Evolutionary conservation across 2,888 invertebrate genomes (phyloP).

Genomic region (Deilephila elpenor): DNA sequence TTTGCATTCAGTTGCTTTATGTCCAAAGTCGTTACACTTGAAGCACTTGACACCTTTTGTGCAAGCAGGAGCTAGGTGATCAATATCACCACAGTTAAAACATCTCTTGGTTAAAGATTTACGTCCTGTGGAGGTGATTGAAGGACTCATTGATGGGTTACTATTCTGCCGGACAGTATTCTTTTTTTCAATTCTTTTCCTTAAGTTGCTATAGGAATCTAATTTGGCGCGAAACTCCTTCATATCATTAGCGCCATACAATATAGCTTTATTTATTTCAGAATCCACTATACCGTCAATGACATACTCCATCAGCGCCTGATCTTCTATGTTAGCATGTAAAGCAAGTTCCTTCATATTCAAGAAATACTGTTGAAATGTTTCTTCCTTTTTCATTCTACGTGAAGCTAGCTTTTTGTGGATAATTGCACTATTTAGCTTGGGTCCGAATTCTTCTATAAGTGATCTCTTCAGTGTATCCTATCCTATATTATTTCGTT

Average conservation of each 20-base stretch:
- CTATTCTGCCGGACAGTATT: too few species aligned
- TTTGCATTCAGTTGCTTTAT: not conserved
- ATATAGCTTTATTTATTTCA: conserved; percentile 41
- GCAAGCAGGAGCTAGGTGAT: conserved; percentile 37
- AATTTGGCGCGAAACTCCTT: conserved; percentile 42
- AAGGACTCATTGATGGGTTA: not conserved
- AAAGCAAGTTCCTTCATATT: conserved; percentile 59
- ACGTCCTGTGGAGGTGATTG: not conserved
- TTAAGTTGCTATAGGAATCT: conserved; percentile 35
- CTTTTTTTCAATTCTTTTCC: conserved; percentile 29
- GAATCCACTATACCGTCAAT: conserved; percentile 58
- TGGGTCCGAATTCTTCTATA: conserved; percentile 34
- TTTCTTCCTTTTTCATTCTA: conserved; percentile 51
- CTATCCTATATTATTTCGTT: too few species aligned
- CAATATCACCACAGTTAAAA: conserved; percentile 39
- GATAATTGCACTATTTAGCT: conserved; percentile 32
- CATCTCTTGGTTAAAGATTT: conserved; percentile 35
- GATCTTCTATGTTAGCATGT: conserved; percentile 53
- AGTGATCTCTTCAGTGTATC: conserved; percentile 8
- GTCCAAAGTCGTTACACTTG: too few species aligned
- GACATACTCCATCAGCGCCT: conserved; percentile 58
- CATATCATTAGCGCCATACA: conserved; percentile 41
- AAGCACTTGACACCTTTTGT: conserved; percentile 51
- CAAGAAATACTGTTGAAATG: conserved; percentile 57
- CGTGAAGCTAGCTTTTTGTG: conserved; percentile 32